Percentiles rank a stretch among this genome's conserved stretches.
These are phyloP conservation scores for Raphicerus campestris DNA, from an alignment of 2,113 vertebrate species.

Conservation along the genomic window DNA sequence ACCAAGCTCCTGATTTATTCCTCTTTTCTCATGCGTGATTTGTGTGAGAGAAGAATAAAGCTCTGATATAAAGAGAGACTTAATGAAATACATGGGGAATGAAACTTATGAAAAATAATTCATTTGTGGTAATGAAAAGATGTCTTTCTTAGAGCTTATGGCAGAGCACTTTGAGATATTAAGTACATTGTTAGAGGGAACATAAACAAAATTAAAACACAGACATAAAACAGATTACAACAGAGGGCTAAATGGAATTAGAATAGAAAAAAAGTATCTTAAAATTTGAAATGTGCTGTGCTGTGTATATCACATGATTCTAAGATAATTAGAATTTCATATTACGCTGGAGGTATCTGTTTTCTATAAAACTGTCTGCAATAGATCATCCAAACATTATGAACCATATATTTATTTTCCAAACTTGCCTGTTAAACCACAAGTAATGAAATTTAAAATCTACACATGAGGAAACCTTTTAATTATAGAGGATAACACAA, in stretches of 20 bases:
- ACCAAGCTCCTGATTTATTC: not conserved
- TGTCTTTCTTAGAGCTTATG: not conserved
- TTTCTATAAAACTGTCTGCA: constrained; percentile 33
- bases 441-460: constrained; percentile 56
- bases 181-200: constrained; percentile 12
- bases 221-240: constrained; percentile 50
- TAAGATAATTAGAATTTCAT: constrained; percentile 30
- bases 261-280: constrained; percentile 10
- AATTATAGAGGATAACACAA: constrained; percentile 52
- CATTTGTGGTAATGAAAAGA: constrained; percentile 15
- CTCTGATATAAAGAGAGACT: not conserved
- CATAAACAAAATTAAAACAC: constrained; percentile 53
- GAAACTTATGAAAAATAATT: not conserved
- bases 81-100: not conserved
- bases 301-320: not conserved
- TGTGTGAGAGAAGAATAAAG: not conserved
- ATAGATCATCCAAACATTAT: constrained; percentile 11
- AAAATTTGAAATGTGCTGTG: not conserved
- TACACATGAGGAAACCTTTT: constrained; percentile 58
- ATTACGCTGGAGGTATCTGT: constrained; percentile 13
- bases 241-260: constrained; percentile 36
- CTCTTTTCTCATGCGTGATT: not conserved
- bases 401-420: constrained; percentile 28
- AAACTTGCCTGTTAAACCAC: constrained; percentile 28
- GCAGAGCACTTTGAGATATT: constrained; percentile 44